Percentiles rank a stretch among this genome's conserved stretches.
Evolutionary conservation across 2,888 invertebrate genomes (phyloP).

Genomic region (Oscheius sp.): DNA sequence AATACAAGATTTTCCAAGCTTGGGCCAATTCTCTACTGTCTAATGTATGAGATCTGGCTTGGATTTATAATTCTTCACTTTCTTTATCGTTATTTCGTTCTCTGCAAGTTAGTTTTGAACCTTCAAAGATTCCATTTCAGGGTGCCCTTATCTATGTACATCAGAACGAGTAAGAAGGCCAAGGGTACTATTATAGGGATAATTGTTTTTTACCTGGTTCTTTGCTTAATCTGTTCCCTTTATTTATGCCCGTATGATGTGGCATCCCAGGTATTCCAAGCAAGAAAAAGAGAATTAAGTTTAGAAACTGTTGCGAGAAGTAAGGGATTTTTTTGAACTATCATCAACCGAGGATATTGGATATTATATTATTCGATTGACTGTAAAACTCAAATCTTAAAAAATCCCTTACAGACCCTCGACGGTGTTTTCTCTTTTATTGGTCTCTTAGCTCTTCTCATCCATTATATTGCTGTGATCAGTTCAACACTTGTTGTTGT

Average conservation of each 20-base stretch:
- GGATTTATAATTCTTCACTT: constrained; percentile 8
- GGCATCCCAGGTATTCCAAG: constrained; percentile 13
- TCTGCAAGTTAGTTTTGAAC: constrained; percentile 16
- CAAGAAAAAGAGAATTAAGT: too few species aligned
- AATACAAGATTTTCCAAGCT: not conserved
- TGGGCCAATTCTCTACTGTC: constrained; percentile 17
- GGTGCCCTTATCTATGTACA: not conserved
- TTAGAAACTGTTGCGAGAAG: constrained; percentile 1
- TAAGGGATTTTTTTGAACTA: not conserved
- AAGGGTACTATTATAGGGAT: not conserved
- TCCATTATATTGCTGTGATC: constrained; percentile 6
- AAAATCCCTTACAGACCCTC: constrained; percentile 12
- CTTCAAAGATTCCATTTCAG: too few species aligned
- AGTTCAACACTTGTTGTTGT: not conserved
- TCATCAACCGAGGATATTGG: not conserved
- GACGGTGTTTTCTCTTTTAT: constrained; percentile 14
- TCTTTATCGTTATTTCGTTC: constrained; percentile 6
- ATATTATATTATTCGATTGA: constrained; percentile 16
- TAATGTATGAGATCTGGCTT: constrained; percentile 19
- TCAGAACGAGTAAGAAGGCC: not conserved
- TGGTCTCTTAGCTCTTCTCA: not conserved
- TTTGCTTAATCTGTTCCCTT: not conserved
- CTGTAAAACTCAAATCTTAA: not conserved
- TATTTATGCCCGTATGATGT: constrained; percentile 11
- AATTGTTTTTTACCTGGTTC: not conserved